Evolutionary conservation across 2,113 vertebrate species (phyloP).

Genomic region (Apistogramma diplotaenia): DNA sequence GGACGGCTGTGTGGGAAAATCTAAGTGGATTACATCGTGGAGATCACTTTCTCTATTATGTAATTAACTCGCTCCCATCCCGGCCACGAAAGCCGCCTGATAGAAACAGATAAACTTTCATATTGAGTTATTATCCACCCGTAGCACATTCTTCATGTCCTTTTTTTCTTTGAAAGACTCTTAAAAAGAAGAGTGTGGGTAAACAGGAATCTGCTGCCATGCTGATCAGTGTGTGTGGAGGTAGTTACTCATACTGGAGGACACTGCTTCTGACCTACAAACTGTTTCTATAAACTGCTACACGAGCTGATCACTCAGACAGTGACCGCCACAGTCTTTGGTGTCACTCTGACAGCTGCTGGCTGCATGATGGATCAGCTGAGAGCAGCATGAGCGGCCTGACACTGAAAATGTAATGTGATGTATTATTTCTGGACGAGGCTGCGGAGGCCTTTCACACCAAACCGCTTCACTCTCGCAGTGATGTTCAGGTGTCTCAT

Average conservation of each 20-base stretch:
- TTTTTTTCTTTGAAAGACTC: background rate
- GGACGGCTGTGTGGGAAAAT: background rate
- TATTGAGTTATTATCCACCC: background rate
- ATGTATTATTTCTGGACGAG: background rate
- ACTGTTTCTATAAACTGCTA: background rate
- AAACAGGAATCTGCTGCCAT: background rate
- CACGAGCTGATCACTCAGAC: background rate
- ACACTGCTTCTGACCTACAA: background rate
- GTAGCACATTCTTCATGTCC: background rate
- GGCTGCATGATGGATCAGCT: conserved; percentile 6
- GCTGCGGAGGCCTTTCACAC: background rate
- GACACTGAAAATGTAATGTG: background rate
- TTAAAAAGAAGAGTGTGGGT: background rate
- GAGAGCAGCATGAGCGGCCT: background rate
- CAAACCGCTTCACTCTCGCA: background rate
- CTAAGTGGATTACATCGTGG: background rate
- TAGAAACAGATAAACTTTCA: background rate
- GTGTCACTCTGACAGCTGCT: conserved; percentile 11
- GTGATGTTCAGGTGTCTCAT: background rate
- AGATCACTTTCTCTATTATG: background rate
- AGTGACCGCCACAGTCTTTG: background rate
- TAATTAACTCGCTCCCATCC: background rate
- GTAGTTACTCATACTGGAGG: background rate
- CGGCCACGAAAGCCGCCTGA: background rate
- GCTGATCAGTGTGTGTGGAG: background rate